A percentile compares a stretch with the other conserved stretches of the same genome.
These are phyloP conservation scores for Brachyrhaphis roseni DNA, from an alignment of 2,797 vertebrate species.

Conservation along the genomic window DNA sequence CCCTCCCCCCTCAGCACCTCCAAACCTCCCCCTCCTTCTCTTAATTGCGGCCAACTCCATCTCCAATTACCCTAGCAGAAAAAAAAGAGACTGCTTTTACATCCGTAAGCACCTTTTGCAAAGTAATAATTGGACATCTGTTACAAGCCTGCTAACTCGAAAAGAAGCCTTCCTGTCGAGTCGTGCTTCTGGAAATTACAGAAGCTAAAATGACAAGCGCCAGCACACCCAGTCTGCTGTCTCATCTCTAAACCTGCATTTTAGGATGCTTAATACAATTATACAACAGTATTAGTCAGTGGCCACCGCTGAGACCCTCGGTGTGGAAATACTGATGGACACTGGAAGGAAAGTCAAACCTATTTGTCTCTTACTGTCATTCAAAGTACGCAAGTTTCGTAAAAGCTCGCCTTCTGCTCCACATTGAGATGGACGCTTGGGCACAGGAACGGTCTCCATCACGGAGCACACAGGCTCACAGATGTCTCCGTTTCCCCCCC, in stretches of 20 bases:
- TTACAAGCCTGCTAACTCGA: conserved; percentile 1
- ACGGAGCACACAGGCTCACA: conserved; percentile 6
- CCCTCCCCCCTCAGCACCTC: background rate
- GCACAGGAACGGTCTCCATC: conserved; percentile 8
- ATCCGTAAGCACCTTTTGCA: conserved; percentile 1
- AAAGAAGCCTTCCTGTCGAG: background rate
- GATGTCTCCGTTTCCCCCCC: conserved; percentile 40
- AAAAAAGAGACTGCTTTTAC: conserved; percentile 6
- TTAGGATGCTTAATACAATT: background rate
- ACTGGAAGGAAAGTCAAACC: background rate
- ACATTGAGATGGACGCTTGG: conserved; percentile 12
- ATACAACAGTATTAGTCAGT: conserved; percentile 1
- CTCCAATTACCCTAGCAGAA: conserved; percentile 4
- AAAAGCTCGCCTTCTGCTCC: conserved; percentile 10
- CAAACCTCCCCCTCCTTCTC: background rate
- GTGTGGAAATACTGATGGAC: background rate
- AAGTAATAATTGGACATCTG: background rate
- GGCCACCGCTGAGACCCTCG: background rate
- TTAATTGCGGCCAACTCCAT: conserved; percentile 14
- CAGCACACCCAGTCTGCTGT: background rate
- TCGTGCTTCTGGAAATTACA: background rate
- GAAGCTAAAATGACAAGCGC: conserved; percentile 2
- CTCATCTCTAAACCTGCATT: background rate
- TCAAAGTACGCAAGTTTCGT: background rate
- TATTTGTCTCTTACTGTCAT: background rate